phyloP scores from a whole-genome alignment of 1,140 invertebrate genomes.

The Colletes gigas region DNA sequence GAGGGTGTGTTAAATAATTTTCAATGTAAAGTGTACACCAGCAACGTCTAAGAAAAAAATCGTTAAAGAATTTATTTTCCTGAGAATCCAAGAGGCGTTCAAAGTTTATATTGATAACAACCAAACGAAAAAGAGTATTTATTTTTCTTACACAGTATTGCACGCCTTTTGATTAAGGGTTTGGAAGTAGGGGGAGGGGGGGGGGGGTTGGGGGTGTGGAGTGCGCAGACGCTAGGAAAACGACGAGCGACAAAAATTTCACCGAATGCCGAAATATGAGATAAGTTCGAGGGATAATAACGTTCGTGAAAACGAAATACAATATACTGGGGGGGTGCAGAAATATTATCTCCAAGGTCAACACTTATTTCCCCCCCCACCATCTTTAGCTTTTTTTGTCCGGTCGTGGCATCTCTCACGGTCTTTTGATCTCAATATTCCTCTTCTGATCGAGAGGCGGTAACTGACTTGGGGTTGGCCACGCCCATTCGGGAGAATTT shows the following conservation, averaged over 20 bases:
- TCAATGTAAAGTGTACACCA: constrained; percentile 2
- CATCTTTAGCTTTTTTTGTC: no score
- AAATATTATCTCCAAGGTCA: background rate
- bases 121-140: constrained; percentile 38
- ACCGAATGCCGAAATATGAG: background rate
- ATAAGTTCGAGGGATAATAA: background rate
- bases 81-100: constrained; percentile 24
- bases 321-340: background rate
- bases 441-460: no score
- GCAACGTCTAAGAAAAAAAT: constrained; percentile 7
- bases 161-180: constrained; percentile 25
- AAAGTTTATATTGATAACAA: constrained; percentile 43
- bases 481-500: no score
- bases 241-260: background rate
- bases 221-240: background rate
- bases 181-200: background rate
- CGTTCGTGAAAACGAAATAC: background rate
- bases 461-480: no score
- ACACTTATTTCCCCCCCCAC: background rate
- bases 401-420: background rate
- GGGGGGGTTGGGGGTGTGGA: no score
- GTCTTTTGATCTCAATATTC: no score
- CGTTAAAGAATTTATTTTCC: constrained; percentile 42
- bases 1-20: background rate
- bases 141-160: constrained; percentile 48